Conservation (phyloP, 1,140 invertebrate species). For the Diorhabda sublineata region DNA sequence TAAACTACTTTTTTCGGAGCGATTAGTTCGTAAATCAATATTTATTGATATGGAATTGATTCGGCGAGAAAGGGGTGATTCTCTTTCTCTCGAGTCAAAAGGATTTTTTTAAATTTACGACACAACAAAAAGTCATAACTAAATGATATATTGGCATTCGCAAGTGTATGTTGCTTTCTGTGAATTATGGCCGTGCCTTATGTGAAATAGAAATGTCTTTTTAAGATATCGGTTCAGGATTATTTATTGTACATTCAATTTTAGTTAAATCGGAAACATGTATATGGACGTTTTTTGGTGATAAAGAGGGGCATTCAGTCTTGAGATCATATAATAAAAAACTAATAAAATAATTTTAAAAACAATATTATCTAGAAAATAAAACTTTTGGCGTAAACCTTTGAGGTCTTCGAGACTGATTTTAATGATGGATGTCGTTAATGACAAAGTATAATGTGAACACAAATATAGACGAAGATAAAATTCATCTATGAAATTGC, state of each 20-base stretch:
- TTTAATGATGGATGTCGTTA: too few relatives aligned
- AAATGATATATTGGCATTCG: slow-evolving; percentile 34
- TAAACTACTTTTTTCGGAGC: slow-evolving; percentile 41
- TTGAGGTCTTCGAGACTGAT: too few relatives aligned
- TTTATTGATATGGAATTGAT: slow-evolving; percentile 42
- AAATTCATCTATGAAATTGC: too few relatives aligned
- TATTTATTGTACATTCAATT: slow-evolving; percentile 14
- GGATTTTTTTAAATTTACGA: slow-evolving; percentile 37
- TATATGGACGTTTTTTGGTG: background rate
- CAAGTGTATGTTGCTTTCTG: slow-evolving; percentile 39
- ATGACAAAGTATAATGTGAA: too few relatives aligned
- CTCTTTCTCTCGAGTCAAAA: background rate
- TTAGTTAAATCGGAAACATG: slow-evolving; percentile 1
- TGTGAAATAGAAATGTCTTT: slow-evolving; percentile 26
- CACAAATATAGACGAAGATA: too few relatives aligned
- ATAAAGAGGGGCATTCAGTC: too few relatives aligned
- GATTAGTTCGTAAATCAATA: slow-evolving; percentile 44
- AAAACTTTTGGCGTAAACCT: too few relatives aligned
- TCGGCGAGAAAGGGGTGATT: slow-evolving; percentile 33
- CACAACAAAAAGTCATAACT: slow-evolving; percentile 25
- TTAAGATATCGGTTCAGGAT: slow-evolving; percentile 19
- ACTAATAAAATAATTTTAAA: too few relatives aligned
- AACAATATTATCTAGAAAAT: too few relatives aligned
- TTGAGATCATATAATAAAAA: too few relatives aligned
- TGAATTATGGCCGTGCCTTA: slow-evolving; percentile 33